phyloP scores from a whole-genome alignment of 2,888 invertebrate genomes.

The Hartigia nigra region DNA sequence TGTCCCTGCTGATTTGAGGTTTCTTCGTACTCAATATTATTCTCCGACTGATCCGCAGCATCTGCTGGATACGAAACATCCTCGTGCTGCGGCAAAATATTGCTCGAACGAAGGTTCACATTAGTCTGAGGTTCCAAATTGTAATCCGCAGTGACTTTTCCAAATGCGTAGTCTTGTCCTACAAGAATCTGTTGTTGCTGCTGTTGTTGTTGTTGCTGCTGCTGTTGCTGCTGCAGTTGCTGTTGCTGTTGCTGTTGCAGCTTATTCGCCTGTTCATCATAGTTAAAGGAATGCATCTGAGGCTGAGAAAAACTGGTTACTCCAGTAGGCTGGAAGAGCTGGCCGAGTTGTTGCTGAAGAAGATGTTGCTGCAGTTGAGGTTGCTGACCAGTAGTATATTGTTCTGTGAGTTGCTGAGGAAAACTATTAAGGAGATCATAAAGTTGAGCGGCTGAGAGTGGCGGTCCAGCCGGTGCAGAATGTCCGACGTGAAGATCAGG shows the following conservation, averaged over 20 bases:
- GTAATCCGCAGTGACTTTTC: constrained; percentile 56
- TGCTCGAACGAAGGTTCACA: constrained; percentile 23
- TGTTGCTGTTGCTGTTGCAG: constrained; percentile 47
- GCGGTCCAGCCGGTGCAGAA: constrained; percentile 49
- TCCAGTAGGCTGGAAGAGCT: constrained; percentile 47
- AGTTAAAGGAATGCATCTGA: constrained; percentile 60
- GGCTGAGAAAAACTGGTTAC: constrained; percentile 54
- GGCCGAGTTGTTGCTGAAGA: constrained; percentile 58
- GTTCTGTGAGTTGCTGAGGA: constrained; percentile 51
- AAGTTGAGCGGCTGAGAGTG: constrained; percentile 53
- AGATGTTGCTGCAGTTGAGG: constrained; percentile 55
- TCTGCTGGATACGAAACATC: constrained; percentile 29
- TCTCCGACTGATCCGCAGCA: constrained; percentile 46
- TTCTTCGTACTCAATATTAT: constrained; percentile 55
- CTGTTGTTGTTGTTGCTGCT: constrained; percentile 44
- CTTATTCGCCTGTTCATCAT: constrained; percentile 57
- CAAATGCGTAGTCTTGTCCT: constrained; percentile 51
- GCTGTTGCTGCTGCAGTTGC: constrained; percentile 41
- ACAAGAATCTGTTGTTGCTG: constrained; percentile 51
- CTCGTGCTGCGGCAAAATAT: constrained; percentile 12
- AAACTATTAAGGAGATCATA: constrained; percentile 56
- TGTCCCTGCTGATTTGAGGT: constrained; percentile 36
- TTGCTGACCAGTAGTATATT: constrained; percentile 49
- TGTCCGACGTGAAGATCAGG: constrained; percentile 56
- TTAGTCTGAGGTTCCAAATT: constrained; percentile 43